A percentile compares a stretch with the other conserved stretches of the same genome.
Evolutionary conservation across 2,888 invertebrate genomes (phyloP).

Genomic region (Drosophila anomelani): DNA sequence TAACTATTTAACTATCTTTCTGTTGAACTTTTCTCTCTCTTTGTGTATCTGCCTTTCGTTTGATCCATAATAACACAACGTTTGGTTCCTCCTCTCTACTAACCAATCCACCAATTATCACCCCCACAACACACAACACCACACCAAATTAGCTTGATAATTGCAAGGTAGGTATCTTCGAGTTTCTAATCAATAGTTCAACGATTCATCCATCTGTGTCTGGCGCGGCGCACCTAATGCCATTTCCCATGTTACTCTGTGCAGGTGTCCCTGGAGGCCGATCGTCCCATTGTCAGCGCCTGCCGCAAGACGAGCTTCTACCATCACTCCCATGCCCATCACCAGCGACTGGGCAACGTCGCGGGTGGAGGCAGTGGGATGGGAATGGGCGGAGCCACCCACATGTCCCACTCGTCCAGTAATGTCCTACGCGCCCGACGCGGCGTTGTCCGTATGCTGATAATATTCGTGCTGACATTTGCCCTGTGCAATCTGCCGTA

Average conservation of each 20-base stretch:
- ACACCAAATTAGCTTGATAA: conserved; percentile 73
- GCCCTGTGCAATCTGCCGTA: conserved; percentile 95
- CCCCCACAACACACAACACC: conserved; percentile 35
- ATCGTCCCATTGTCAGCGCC: conserved; percentile 83
- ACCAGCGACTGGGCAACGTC: conserved; percentile 76
- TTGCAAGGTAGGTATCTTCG: conserved; percentile 70
- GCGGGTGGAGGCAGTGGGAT: conserved; percentile 37
- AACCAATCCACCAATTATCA: conserved; percentile 34
- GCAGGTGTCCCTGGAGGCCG: conserved; percentile 84
- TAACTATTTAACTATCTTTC: conserved; percentile 58
- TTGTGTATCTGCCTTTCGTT: conserved; percentile 34
- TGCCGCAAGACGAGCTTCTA: conserved; percentile 84
- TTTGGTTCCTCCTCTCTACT: conserved; percentile 28
- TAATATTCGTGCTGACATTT: conserved; percentile 94
- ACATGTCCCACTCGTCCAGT: conserved; percentile 89
- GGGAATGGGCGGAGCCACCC: conserved; percentile 83
- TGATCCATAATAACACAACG: conserved; percentile 38
- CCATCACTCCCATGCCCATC: conserved; percentile 82
- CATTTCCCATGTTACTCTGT: conserved; percentile 41
- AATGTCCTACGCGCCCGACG: conserved; percentile 92
- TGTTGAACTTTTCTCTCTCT: conserved; percentile 45
- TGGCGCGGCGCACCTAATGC: conserved; percentile 16
- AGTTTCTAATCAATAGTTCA: conserved; percentile 1
- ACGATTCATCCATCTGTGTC: conserved; percentile 2
- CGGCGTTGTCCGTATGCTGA: conserved; percentile 94